Conservation (phyloP, 2,888 invertebrate genomes). For the Venustoraphidia nigricollis region DNA sequence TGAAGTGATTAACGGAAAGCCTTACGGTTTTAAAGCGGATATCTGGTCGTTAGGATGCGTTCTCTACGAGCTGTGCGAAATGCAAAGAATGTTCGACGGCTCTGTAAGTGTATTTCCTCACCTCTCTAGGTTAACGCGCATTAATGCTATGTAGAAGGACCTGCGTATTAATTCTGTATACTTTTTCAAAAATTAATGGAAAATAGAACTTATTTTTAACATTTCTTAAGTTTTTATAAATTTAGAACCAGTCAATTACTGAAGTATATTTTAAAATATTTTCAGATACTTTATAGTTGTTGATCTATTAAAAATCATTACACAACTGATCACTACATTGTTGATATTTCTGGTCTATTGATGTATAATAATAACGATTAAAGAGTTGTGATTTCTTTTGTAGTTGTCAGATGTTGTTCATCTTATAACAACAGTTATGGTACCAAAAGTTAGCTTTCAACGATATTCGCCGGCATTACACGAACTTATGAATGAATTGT, state of each 20-base stretch:
- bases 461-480: no score
- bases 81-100: constrained; percentile 57
- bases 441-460: no score
- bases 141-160: not conserved
- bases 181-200: not conserved
- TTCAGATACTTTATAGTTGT: not conserved
- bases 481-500: no score
- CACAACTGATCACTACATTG: no score
- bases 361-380: no score
- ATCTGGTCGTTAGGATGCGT: constrained; percentile 80
- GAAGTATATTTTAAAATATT: not conserved
- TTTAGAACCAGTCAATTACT: not conserved
- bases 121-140: not conserved
- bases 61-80: constrained; percentile 64
- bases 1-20: constrained; percentile 61
- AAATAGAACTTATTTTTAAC: not conserved
- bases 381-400: no score
- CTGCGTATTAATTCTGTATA: not conserved
- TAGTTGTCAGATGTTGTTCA: no score
- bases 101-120: constrained; percentile 31
- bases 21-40: constrained; percentile 67
- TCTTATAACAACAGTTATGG: no score
- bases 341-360: no score
- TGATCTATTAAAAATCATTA: no score
- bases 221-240: not conserved